These are phyloP conservation scores for Globodera ellingtonae DNA, from an alignment of 1,140 invertebrate species.

Conservation along the genomic window DNA sequence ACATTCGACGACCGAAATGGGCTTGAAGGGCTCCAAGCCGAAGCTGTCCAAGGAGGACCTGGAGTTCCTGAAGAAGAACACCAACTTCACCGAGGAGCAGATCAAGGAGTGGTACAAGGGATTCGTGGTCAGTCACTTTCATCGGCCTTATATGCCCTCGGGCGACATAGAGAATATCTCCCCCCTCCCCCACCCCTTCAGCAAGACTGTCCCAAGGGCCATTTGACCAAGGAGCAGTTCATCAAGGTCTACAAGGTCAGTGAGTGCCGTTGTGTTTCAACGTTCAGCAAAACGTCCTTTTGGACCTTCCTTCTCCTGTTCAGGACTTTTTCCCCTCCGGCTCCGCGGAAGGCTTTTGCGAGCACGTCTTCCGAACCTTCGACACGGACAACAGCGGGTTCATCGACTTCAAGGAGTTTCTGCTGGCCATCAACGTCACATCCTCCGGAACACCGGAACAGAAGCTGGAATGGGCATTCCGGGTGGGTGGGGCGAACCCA, in stretches of 20 bases:
- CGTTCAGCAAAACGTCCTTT: not conserved
- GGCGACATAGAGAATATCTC: not conserved
- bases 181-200: constrained; percentile 69
- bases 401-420: constrained; percentile 91
- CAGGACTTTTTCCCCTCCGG: constrained; percentile 78
- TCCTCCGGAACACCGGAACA: constrained; percentile 95
- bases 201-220: constrained; percentile 98
- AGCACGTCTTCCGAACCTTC: constrained; percentile 98
- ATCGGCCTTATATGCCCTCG: not conserved
- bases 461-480: constrained; percentile 97
- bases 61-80: constrained; percentile 89
- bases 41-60: constrained; percentile 87
- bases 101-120: constrained; percentile 96
- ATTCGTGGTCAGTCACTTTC: constrained; percentile 64
- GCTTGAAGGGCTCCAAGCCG: constrained; percentile 65
- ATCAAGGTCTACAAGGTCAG: constrained; percentile 85
- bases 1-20: constrained; percentile 42
- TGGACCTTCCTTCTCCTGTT: not conserved
- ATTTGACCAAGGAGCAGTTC: constrained; percentile 94
- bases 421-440: constrained; percentile 95
- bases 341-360: constrained; percentile 96
- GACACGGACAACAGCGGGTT: constrained; percentile 82
- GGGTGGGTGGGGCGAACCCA: constrained; percentile 22
- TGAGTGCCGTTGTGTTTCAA: not conserved
- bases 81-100: constrained; percentile 87